These are phyloP conservation scores for Diarsia rubi DNA, from an alignment of 2,888 invertebrate genomes.

Conservation along the genomic window DNA sequence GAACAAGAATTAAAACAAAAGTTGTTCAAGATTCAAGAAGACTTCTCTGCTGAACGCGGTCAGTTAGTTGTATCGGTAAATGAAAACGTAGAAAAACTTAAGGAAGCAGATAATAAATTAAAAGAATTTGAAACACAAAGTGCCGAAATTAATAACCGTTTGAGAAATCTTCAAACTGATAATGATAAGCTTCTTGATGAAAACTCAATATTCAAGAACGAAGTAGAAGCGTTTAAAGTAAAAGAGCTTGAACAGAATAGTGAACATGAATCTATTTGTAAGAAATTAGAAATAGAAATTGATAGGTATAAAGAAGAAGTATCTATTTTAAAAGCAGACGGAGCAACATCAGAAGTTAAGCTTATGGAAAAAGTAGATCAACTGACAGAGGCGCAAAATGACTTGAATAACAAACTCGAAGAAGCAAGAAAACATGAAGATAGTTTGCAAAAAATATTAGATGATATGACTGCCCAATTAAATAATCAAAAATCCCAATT, in stretches of 20 bases:
- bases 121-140: constrained; percentile 80
- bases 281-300: constrained; percentile 85
- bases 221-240: constrained; percentile 81
- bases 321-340: constrained; percentile 84
- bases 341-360: constrained; percentile 85
- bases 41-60: constrained; percentile 82
- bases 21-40: constrained; percentile 85
- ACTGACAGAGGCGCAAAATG: constrained; percentile 87
- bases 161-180: constrained; percentile 78
- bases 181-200: constrained; percentile 85
- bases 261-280: constrained; percentile 81
- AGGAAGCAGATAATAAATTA: constrained; percentile 80
- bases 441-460: constrained; percentile 85
- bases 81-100: constrained; percentile 81
- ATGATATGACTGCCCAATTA: constrained; percentile 86
- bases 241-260: constrained; percentile 83
- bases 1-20: constrained; percentile 89
- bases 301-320: constrained; percentile 88
- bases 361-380: constrained; percentile 89
- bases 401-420: constrained; percentile 87
- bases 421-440: constrained; percentile 88
- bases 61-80: constrained; percentile 82
- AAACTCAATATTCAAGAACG: constrained; percentile 84
- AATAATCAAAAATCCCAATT: constrained; percentile 83
- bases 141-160: constrained; percentile 74